Evolutionary conservation across 2,888 invertebrate genomes (phyloP), one percentile per base, ranked within the genome.

Genomic region (Troides helena): DNA sequence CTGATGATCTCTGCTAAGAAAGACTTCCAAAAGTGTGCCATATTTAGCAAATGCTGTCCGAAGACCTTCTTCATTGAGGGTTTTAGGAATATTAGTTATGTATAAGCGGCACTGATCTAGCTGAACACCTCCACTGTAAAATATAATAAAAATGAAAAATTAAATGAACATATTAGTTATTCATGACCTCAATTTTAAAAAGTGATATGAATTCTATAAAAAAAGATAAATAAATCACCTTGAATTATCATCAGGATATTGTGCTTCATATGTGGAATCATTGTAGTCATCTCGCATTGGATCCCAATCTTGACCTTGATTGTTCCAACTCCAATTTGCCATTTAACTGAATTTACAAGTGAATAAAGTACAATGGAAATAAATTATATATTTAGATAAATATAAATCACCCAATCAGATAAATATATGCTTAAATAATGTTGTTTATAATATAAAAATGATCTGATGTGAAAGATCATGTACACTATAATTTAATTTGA

Each of bases 31-130:
- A 0, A 89, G 65, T 0, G 77, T 76, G 0, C 92, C 92, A 65
- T 79, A 91, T 73, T 87, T 88, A 0, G 80, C 72, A 71, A 92
- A 90, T 0, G 82, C 82, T 0, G 83, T 72, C 0, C 76, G 62
- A 0, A 92, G 75, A 0, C 90, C 92, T 0, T 87, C 85, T 0
- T 85, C 81, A 17, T 77, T 89, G 1, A 92, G 72, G 0, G 74
- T 84, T n/a, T 74, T 75, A 0, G 90, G 88, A 43, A 92, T 78
- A 61, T 86, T 89, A 0, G 79, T 86, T 1, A 92, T 77, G 72
- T 92, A 90, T 0, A 92, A 77, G 0, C 84, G 80, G 50, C 77
- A 79, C 46, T 88, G 85, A 71, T 90, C 86, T 0, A 90, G 65
- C 2, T 78, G 78, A 0, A 80, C 80, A 0, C 73, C 76, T 0